phyloP scores from a whole-genome alignment of 2,113 vertebrate species.

The Hippolais icterina region DNA sequence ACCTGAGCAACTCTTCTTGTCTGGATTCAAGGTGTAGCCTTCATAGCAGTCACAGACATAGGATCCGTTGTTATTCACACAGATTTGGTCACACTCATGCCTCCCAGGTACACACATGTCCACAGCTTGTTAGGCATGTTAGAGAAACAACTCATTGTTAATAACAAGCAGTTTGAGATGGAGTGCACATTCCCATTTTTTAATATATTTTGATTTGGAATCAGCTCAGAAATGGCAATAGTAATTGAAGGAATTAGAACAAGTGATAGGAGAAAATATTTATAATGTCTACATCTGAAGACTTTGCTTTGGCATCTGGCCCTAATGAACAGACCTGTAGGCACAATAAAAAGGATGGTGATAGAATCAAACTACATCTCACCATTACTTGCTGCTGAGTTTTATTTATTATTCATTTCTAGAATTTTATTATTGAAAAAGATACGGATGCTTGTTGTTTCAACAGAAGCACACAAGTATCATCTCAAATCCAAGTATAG shows the following conservation, averaged over 20 bases:
- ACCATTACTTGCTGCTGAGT: not conserved
- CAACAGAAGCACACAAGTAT: not conserved
- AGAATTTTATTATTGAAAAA: not conserved
- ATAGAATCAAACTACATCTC: not conserved
- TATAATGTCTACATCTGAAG: not conserved
- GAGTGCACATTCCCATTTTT: not conserved
- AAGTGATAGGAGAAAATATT: not conserved
- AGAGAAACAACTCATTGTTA: not conserved
- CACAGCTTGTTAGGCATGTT: slow-evolving; percentile 67
- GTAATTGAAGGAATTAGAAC: not conserved
- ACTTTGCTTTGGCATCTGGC: not conserved
- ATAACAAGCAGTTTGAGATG: not conserved
- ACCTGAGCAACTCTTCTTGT: slow-evolving; percentile 88
- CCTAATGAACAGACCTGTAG: not conserved
- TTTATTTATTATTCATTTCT: not conserved
- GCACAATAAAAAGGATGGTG: not conserved
- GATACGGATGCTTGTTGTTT: not conserved
- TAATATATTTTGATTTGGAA: not conserved
- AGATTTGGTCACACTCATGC: slow-evolving; percentile 88
- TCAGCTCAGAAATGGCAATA: not conserved
- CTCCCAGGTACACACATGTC: slow-evolving; percentile 80
- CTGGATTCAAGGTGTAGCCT: slow-evolving; percentile 84
- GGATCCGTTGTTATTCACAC: slow-evolving; percentile 76
- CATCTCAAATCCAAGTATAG: not conserved
- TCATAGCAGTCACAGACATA: slow-evolving; percentile 85